These are phyloP conservation scores for Argynnis bischoffii DNA, from an alignment of 2,888 invertebrate species.

Conservation along the genomic window DNA sequence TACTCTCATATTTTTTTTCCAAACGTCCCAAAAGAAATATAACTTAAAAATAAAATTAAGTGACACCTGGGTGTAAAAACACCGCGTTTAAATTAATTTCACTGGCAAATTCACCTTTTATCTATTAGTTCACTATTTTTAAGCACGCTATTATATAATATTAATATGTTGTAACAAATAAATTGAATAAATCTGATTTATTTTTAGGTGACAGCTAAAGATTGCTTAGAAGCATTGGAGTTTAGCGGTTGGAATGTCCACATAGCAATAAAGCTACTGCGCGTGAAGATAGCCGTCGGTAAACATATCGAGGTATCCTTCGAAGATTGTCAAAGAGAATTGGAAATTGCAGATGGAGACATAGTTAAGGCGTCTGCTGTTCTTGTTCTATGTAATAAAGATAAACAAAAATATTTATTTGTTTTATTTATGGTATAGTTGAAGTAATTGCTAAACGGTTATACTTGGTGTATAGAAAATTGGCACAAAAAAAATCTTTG, in stretches of 20 bases:
- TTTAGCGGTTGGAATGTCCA: conserved; percentile 94
- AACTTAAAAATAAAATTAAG: too few species aligned
- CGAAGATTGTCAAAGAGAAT: conserved; percentile 74
- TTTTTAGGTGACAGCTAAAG: conserved; percentile 85
- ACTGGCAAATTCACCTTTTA: too few species aligned
- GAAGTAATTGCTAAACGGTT: not conserved
- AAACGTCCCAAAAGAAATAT: too few species aligned
- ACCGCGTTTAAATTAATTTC: too few species aligned
- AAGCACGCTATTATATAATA: conserved; percentile 18
- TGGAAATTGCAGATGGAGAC: conserved; percentile 85
- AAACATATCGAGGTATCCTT: conserved; percentile 46
- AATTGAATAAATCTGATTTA: too few species aligned
- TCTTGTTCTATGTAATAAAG: conserved; percentile 55
- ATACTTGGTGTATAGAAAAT: not conserved
- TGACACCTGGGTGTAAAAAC: too few species aligned
- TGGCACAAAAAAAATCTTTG: too few species aligned
- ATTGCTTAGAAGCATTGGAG: conserved; percentile 91
- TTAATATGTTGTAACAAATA: not conserved
- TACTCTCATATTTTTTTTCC: too few species aligned
- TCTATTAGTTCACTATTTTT: too few species aligned
- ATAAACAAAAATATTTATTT: conserved; percentile 26
- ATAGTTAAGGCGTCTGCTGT: conserved; percentile 85
- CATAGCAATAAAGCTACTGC: conserved; percentile 91
- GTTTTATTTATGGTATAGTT: conserved; percentile 28
- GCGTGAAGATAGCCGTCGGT: conserved; percentile 70